phyloP scores from a whole-genome alignment of 2,113 vertebrate genomes.

The Cynopterus brachyotis region DNA sequence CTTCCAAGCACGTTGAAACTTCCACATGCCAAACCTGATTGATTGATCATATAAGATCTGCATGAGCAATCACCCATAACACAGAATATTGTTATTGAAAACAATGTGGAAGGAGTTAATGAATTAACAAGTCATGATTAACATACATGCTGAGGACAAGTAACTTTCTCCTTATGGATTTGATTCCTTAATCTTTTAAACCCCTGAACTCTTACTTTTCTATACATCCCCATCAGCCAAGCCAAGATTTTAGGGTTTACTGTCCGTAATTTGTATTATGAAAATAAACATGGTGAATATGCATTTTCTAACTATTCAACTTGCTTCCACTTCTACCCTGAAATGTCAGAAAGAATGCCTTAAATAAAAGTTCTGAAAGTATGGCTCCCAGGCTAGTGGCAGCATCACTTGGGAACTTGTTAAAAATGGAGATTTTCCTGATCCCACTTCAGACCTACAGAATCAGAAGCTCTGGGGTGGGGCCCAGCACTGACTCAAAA shows the following conservation, averaged over 20 bases:
- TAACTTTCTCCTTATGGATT: not conserved
- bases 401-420: not conserved
- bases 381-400: not conserved
- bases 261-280: not conserved
- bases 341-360: not conserved
- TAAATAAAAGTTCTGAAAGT: not conserved
- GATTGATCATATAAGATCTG: not conserved
- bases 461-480: not conserved
- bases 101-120: not conserved
- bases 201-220: not conserved
- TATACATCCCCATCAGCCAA: not conserved
- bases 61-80: not conserved
- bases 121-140: slow-evolving; percentile 19
- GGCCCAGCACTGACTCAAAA: not conserved
- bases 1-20: not conserved
- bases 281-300: not conserved
- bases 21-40: not conserved
- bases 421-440: not conserved
- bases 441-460: not conserved
- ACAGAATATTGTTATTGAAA: not conserved
- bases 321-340: not conserved
- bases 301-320: not conserved
- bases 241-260: not conserved
- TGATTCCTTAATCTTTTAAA: not conserved
- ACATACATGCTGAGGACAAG: not conserved